Evolutionary conservation across 2,113 vertebrate genomes (phyloP), one percentile per base, ranked within the genome.

Genomic region (Cnemophilus loriae): DNA sequence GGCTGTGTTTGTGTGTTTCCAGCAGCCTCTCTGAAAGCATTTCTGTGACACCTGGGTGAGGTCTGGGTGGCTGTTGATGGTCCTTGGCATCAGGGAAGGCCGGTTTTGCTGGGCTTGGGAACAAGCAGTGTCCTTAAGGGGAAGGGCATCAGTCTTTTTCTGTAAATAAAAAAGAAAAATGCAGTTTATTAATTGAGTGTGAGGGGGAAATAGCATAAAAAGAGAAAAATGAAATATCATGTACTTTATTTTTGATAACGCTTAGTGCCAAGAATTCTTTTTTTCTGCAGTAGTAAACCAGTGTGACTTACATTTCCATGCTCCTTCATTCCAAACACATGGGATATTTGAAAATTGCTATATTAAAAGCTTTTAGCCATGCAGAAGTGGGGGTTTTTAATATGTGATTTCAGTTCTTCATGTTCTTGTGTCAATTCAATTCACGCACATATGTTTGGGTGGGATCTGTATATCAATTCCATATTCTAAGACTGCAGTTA

Each of bases 371-470:
- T 80, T 49, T 18, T 26, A 61, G 16, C 32, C 6, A 24, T 56
- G 42, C 46, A 80, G 59, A 77, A 84, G 32, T 27, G 35, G 8
- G 22, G 14, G 7, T 24, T 65, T 83, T 67, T 35, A 77, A 63
- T 16, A 3, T 7, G 41, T 5, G 5, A 7, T 64, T 88, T 89
- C 39, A 32, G 16, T 65, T 86, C 37, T 53, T 35, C 60, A 3
- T 47, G 12, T 10, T 23, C 9, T 50, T 22, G 8, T 26, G 20
- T n/a, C 26, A 28, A 22, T 61, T 81, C 49, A 17, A 7, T 60
- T 64, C 57, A 12, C 23, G 49, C 15, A 8, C 5, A 0, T 2
- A 0, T 16, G 4, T 46, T 84, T 21, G n/a, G 50, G 30, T 64
- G 39, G 18, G 27, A 26, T 57, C 55, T 61, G 24, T 46, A 1